These are phyloP conservation scores for Micrasema minimum DNA, from an alignment of 1,140 invertebrate genomes.

Conservation along the genomic window DNA sequence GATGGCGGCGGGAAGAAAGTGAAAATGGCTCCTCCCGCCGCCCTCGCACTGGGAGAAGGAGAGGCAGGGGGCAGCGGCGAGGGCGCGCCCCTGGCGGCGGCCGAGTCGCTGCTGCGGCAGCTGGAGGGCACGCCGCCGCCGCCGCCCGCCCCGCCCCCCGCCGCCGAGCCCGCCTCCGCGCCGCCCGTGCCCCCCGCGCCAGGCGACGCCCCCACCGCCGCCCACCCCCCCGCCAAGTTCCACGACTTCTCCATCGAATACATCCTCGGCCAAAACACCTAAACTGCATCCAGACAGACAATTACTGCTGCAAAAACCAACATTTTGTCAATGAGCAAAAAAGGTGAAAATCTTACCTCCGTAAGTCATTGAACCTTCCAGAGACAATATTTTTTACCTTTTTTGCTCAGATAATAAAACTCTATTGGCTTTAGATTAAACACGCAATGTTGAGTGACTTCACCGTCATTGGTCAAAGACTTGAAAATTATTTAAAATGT, in stretches of 20 bases:
- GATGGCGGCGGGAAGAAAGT: slow-evolving; percentile 44
- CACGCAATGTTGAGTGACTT: too few relatives aligned
- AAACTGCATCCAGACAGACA: too few relatives aligned
- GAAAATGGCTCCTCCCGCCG: slow-evolving; percentile 40
- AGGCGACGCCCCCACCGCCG: not conserved
- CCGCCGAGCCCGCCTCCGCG: slow-evolving; percentile 6
- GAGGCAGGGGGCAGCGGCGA: slow-evolving; percentile 25
- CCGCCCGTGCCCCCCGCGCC: not conserved
- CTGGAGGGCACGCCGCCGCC: slow-evolving; percentile 30
- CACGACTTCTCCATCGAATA: slow-evolving; percentile 53
- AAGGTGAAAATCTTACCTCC: too few relatives aligned
- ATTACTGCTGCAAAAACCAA: too few relatives aligned
- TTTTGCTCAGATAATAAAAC: too few relatives aligned
- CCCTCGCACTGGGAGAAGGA: slow-evolving; percentile 1
- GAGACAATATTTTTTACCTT: too few relatives aligned
- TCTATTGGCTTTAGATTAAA: too few relatives aligned
- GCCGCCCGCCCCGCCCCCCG: not conserved
- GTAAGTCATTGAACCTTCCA: too few relatives aligned
- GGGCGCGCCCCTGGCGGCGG: slow-evolving; percentile 35
- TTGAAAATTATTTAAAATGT: too few relatives aligned
- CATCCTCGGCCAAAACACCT: slow-evolving; percentile 48
- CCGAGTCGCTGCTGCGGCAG: slow-evolving; percentile 48
- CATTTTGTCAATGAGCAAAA: too few relatives aligned
- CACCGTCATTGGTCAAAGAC: too few relatives aligned
- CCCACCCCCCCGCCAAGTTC: slow-evolving; percentile 30